Evolutionary conservation across 2,797 vertebrate genomes (phyloP).

Genomic region (Serranus cabrilla): DNA sequence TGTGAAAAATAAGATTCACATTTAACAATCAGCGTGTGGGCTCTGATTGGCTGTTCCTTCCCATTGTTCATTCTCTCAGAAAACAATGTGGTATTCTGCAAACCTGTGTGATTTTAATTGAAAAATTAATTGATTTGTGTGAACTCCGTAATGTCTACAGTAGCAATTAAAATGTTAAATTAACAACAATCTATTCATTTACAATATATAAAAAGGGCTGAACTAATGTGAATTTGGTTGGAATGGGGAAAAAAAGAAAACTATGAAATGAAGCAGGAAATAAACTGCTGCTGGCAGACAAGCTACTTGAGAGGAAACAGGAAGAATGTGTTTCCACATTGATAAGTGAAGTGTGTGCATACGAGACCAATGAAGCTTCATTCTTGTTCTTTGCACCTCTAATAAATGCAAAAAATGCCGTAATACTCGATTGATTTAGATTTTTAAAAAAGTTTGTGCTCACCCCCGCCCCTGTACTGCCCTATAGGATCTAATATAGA

Average conservation of each 20-base stretch:
- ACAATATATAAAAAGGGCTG: background rate
- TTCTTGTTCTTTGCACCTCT: no score
- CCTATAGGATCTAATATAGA: no score
- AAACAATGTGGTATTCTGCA: background rate
- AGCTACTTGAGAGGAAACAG: background rate
- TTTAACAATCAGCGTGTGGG: background rate
- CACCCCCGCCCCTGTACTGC: no score
- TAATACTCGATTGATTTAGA: no score
- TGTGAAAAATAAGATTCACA: background rate
- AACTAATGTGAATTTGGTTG: background rate
- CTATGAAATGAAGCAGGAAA: background rate
- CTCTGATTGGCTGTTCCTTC: no score
- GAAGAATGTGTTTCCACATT: background rate
- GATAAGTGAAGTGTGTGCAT: background rate
- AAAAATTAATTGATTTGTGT: background rate
- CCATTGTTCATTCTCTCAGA: no score
- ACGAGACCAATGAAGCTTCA: no score
- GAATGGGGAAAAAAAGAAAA: background rate
- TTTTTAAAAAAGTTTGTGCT: no score
- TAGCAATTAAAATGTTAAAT: background rate
- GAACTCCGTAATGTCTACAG: no score
- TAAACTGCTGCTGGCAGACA: background rate
- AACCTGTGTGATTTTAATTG: background rate
- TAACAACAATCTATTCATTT: background rate
- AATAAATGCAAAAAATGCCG: no score